Conservation (phyloP, 1,140 invertebrate species). For the Caerostris darwini region DNA sequence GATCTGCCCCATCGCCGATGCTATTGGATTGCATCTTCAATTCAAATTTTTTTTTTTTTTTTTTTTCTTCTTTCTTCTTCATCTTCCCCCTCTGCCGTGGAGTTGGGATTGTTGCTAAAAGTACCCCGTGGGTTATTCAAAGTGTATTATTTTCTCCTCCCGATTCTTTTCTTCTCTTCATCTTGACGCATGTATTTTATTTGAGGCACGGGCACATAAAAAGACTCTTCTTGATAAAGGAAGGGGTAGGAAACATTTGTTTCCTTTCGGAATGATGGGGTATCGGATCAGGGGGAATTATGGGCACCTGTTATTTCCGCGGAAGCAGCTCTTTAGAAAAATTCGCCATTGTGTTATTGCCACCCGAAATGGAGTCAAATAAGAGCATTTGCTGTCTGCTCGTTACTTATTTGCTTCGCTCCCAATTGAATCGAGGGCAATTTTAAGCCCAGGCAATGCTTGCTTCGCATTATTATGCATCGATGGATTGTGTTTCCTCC, state of each 20-base stretch:
- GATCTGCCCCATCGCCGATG: neutral
- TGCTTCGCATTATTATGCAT: neutral
- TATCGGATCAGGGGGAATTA: neutral
- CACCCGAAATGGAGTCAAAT: neutral
- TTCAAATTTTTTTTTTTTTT: neutral
- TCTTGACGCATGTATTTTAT: constrained; percentile 19
- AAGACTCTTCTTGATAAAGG: neutral
- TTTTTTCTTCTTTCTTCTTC: too few species aligned
- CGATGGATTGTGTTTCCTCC: neutral
- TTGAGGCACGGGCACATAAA: neutral
- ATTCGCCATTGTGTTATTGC: neutral
- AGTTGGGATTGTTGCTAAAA: constrained; percentile 16
- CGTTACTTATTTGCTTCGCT: neutral
- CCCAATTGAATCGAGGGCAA: neutral
- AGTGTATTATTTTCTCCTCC: constrained; percentile 9
- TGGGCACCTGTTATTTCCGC: neutral
- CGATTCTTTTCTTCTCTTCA: neutral
- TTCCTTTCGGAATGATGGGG: neutral
- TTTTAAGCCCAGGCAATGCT: neutral
- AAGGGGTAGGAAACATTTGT: neutral
- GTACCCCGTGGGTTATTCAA: constrained; percentile 37
- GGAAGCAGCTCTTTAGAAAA: neutral
- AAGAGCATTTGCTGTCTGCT: neutral
- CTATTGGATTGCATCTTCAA: constrained; percentile 32
- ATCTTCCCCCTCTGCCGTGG: too few species aligned